phyloP scores from a whole-genome alignment of 1,140 invertebrate genomes.

The Drosophila saltans region DNA sequence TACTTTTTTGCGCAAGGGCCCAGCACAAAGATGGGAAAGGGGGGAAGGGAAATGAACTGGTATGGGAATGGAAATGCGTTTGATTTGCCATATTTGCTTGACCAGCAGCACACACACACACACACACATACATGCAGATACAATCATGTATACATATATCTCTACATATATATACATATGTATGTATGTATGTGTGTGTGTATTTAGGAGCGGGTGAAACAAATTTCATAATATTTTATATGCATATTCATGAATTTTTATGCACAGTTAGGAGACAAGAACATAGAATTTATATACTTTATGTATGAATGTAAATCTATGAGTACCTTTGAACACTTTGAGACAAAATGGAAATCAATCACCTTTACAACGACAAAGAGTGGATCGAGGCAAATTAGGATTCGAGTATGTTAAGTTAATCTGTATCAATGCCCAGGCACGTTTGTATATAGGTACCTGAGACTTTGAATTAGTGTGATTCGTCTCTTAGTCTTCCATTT shows the following conservation, averaged over 20 bases:
- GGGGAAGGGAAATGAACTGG: background rate
- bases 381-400: too few species aligned
- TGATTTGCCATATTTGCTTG: slow-evolving; percentile 56
- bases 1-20: slow-evolving; percentile 40
- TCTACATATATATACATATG: slow-evolving; percentile 1
- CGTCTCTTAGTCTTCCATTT: too few species aligned
- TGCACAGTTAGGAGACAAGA: background rate
- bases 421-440: too few species aligned
- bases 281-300: background rate
- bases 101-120: slow-evolving; percentile 27
- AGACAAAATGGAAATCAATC: background rate
- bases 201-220: slow-evolving; percentile 1
- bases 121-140: slow-evolving; percentile 3
- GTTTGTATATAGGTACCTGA: too few species aligned
- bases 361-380: background rate
- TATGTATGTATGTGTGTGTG: background rate
- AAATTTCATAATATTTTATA: slow-evolving; percentile 54
- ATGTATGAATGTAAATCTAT: too few species aligned
- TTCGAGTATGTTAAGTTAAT: too few species aligned
- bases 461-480: too few species aligned
- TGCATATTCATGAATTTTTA: slow-evolving; percentile 60
- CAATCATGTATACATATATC: background rate
- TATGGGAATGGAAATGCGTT: slow-evolving; percentile 36
- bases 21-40: slow-evolving; percentile 40
- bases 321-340: background rate